Percentiles rank a stretch among this genome's conserved stretches.
These are phyloP conservation scores for Leptura quadrifasciata DNA, from an alignment of 2,888 invertebrate genomes.

Conservation along the genomic window DNA sequence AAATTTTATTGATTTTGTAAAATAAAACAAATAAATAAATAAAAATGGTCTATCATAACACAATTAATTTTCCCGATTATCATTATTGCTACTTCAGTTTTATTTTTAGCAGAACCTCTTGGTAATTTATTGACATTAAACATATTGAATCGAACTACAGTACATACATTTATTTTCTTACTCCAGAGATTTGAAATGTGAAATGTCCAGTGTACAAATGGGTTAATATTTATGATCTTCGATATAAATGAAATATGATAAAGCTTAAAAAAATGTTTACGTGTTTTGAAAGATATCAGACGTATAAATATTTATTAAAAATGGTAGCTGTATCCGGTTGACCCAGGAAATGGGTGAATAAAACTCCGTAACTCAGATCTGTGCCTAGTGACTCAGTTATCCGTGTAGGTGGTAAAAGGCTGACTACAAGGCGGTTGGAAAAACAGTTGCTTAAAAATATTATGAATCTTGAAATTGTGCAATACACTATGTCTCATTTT, in stretches of 20 bases:
- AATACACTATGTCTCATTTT: too few species aligned
- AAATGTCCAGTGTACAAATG: not conserved
- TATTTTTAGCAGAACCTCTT: too few species aligned
- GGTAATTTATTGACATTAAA: too few species aligned
- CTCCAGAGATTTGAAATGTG: constrained; percentile 17
- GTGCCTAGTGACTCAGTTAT: constrained; percentile 34
- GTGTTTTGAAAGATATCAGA: constrained; percentile 51
- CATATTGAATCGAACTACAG: not conserved
- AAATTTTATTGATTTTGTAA: too few species aligned
- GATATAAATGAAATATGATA: constrained; percentile 44
- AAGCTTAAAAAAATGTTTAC: constrained; percentile 45
- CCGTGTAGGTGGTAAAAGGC: constrained; percentile 6
- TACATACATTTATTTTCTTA: not conserved
- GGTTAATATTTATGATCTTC: constrained; percentile 44
- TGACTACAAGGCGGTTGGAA: not conserved
- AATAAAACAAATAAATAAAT: too few species aligned
- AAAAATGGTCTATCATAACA: too few species aligned
- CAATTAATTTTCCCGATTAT: too few species aligned
- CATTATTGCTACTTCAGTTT: too few species aligned
- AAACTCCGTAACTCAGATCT: constrained; percentile 49
- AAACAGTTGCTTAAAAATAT: not conserved
- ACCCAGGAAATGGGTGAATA: constrained; percentile 52
- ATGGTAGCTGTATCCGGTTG: constrained; percentile 53
- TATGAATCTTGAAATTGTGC: not conserved
- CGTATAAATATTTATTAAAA: constrained; percentile 62